phyloP scores from a whole-genome alignment of 2,797 vertebrate genomes.

The Gallinago solitaria region DNA sequence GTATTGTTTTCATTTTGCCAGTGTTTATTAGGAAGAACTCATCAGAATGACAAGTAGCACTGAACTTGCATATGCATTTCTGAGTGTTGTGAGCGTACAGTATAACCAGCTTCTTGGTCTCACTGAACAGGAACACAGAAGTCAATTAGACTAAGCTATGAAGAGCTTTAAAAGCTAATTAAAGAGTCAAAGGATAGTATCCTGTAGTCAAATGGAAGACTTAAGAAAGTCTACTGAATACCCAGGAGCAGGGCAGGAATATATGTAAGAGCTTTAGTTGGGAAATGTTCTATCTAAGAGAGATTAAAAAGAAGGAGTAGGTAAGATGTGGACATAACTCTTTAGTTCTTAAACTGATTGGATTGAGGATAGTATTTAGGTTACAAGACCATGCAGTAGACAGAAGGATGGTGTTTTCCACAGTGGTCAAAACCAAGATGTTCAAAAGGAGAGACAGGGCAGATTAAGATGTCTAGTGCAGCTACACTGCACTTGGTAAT shows the following conservation, averaged over 20 bases:
- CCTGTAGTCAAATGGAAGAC: not conserved
- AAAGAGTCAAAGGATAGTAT: not conserved
- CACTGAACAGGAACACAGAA: not conserved
- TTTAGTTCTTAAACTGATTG: not conserved
- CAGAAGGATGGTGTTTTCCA: not conserved
- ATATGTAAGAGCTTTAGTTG: not conserved
- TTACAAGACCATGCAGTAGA: not conserved
- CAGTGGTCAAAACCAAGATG: not conserved
- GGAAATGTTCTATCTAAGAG: not conserved
- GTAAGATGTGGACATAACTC: not conserved
- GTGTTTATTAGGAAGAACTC: not conserved
- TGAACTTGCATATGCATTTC: not conserved
- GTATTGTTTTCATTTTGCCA: not conserved
- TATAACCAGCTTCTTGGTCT: not conserved
- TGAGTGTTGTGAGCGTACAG: not conserved
- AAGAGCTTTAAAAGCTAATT: not conserved
- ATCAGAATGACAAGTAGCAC: not conserved
- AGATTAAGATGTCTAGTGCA: not conserved
- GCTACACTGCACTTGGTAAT: not conserved
- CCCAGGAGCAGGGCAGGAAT: not conserved
- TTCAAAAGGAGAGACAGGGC: not conserved
- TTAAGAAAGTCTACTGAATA: not conserved
- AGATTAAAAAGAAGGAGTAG: not conserved
- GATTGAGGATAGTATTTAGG: not conserved
- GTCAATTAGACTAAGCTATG: not conserved